Evolutionary conservation across 1,140 invertebrate species (phyloP), one percentile per base, ranked within the genome.

Genomic region (Ganaspis sp.): DNA sequence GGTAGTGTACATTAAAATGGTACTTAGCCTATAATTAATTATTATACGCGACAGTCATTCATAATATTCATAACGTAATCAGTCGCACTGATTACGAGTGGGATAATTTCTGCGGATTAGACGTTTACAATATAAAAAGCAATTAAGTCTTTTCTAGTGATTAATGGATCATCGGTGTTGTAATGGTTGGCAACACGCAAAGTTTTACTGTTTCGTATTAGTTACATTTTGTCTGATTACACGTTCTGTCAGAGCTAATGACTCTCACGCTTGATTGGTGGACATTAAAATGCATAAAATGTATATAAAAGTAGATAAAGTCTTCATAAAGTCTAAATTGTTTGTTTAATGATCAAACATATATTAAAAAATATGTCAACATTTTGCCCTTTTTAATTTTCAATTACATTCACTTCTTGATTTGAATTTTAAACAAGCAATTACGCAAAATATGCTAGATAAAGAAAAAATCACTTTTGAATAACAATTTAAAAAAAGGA

Each of bases 201-300:
- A 4, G 21, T 64, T 64, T 64, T 64, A 64, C 58, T 64, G 58
- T 29, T 29, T 29, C 26, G 58, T 64, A 29, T 29, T 29, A 64
- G 58, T 64, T 64, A 64, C 58, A 64, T 64, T 64, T 34, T 64
- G 58, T 64, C 12, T 15, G 58, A 64, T 64, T 64, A 29, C 58
- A 29, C 26, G 23, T 19, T 21, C 21, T 23, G 19, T 58, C 54
- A 26, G 54, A 64, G 11, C 21, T 64, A 64, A 64, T 64, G 54
- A 64, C 21, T 64, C 53, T 64, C 4, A 6, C 21, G 21, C 23
- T 64, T 64, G 12, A 64, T 64, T 64, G 54, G 12, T 4, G 21
- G 2, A 29, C 54, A 64, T 29, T 29, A 64, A 64, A 29, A 29
- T 23, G 29, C 23, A 29, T 5, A n/a, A 1, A 29, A 29, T 23